These are phyloP conservation scores for Lepisosteus osseus DNA, from an alignment of 2,113 vertebrate species.

Conservation along the genomic window DNA sequence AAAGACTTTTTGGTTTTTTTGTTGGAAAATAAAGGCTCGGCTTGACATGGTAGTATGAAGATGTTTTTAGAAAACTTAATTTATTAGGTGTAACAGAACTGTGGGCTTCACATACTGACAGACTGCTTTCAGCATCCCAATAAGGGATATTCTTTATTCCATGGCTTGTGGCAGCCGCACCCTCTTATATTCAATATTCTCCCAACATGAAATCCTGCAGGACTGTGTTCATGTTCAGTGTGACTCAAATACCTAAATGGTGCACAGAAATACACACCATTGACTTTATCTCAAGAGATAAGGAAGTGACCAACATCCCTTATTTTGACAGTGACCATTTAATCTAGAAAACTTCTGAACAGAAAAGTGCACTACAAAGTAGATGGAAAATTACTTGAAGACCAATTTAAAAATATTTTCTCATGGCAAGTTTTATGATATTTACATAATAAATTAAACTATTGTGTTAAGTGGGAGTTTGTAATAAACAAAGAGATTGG, in stretches of 20 bases:
- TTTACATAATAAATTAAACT: background rate
- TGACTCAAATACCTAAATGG: background rate
- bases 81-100: too few species aligned
- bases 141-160: too few species aligned
- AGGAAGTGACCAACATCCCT: constrained; percentile 2
- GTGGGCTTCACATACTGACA: too few species aligned
- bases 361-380: background rate
- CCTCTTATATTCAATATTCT: too few species aligned
- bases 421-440: constrained; percentile 20
- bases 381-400: constrained; percentile 29
- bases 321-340: background rate
- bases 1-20: too few species aligned
- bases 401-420: constrained; percentile 27
- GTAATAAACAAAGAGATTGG: background rate
- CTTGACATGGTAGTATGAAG: too few species aligned
- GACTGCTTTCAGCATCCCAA: too few species aligned
- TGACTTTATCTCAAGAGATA: background rate
- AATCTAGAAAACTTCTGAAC: background rate
- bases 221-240: background rate
- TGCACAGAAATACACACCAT: background rate
- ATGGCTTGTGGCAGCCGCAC: too few species aligned
- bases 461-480: background rate
- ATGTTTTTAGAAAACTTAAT: too few species aligned
- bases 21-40: too few species aligned
- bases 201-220: too few species aligned